Evolutionary conservation across 2,888 invertebrate species (phyloP), one percentile per base, ranked within the genome.

Genomic region (Tortrix viridana): DNA sequence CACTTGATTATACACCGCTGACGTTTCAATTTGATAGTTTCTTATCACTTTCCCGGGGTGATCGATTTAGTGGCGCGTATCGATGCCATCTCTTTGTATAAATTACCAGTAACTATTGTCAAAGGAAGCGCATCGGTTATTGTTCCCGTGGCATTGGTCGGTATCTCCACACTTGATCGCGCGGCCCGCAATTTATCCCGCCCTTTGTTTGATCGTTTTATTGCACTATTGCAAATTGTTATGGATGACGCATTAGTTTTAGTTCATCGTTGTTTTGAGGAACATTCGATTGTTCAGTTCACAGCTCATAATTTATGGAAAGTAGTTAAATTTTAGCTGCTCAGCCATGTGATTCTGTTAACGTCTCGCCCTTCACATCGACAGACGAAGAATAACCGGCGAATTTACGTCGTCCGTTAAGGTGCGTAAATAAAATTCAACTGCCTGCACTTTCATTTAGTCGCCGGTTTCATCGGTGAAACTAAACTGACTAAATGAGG

Each of bases 81-180:
- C 89, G 79, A 80, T 77, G 81, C 80, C 80, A 88, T 88, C 86
- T 86, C 71, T 67, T 76, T 74, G 79, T 81, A 88, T 89, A 88
- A 88, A 85, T 89, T 84, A 82, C 73, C 75, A 70, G 69, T 71
- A 73, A 79, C 80, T 77, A 85, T 88, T 90, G 89, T 88, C 88
- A 86, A 85, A 88, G 88, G 87, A 86, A 87, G 87, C 87, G 86
- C 88, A 88, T 89, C 88, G 83, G 86, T 89, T 89, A 90, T 91
- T 89, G 89, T 90, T 88, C 84, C 79, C 79, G 79, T 85, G 74
- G 85, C 79, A 84, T 85, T 80, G 76, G 74, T 76, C 80, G 79
- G 85, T 88, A 88, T 88, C 88, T 79, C 67, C 66, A 68, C 77
- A 79, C 72, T 75, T 75, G 72, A 88, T 88, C 76, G 70, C 67